Base-by-base conservation (phyloP, 2,888 invertebrate genomes). In the Dicyrtomina minuta region DNA sequence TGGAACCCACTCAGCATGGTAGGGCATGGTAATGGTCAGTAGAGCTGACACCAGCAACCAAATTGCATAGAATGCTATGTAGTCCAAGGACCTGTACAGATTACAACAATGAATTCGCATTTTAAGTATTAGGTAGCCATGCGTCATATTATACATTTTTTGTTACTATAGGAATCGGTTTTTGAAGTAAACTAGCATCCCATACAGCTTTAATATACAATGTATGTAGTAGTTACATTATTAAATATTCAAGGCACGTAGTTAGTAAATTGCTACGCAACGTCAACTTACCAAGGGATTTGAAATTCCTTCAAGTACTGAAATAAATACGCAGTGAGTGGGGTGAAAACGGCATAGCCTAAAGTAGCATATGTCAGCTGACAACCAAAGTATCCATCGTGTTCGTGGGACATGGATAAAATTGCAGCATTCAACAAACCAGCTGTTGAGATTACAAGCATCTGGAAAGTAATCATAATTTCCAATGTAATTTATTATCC, bases 391-490 rank as follows among this genome's bases (percentile, higher is more conserved):
- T 74, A 75, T 4, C 75, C 75, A 27, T 74, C 74, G 56, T 78
- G 78, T 43, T 78, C 78, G 58, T 78, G 78, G 10, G 74, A 71
- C 75, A 76, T 75, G 12, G 74, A 75, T 13, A 78, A 60, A 59
- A 76, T 73, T 15, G 76, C 74, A 2, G 74, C 73, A 60, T 76
- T 75, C 66, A 76, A 55, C 71, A 78, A 72, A 65, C 74, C 76
- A 66, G 76, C 78, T 76, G 78, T 73, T 43, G 78, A 71, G 69
- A 78, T 78, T 43, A 78, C 58, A n/a, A 78, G 70, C 78, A 78
- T 78, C 78, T 78, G 73, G 4, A 33, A 39, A 22, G 49, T 4
- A 33, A 44, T 43, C 8, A 43, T 46, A 24, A 43, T 46, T 43
- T 46, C 15, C 27, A n/a, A 12, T 15, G 17, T 46, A 15, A 46